Conservation (phyloP, 1,140 invertebrate genomes). For the Mesaphorura yosii region DNA sequence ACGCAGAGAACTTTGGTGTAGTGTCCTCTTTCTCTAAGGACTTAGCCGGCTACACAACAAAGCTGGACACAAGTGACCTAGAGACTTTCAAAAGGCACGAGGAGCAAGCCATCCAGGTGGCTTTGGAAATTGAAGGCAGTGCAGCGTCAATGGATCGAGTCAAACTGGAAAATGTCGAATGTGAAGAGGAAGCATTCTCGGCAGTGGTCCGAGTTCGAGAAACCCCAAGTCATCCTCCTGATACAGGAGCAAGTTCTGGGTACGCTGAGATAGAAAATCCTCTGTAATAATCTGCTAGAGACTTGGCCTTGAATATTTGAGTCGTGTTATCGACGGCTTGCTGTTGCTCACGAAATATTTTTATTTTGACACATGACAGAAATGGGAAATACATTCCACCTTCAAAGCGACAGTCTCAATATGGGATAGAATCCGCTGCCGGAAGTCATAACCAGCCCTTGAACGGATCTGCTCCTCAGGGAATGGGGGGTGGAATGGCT, state of each 20-base stretch:
- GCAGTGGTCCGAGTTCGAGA: conserved; percentile 36
- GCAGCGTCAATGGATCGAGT: conserved; percentile 63
- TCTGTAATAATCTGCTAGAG: no score
- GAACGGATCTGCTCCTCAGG: conserved; percentile 21
- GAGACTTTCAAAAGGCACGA: conserved; percentile 67
- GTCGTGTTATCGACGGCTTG: no score
- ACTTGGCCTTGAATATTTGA: no score
- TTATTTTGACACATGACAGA: background rate
- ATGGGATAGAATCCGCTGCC: no score
- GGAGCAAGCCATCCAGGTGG: conserved; percentile 72
- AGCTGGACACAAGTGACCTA: conserved; percentile 66
- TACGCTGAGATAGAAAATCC: background rate
- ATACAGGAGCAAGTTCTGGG: conserved; percentile 8
- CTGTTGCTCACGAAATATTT: background rate
- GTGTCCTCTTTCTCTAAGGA: conserved; percentile 75
- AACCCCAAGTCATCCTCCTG: conserved; percentile 15
- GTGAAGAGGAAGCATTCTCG: conserved; percentile 64
- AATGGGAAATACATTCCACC: conserved; percentile 64
- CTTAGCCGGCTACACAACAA: conserved; percentile 74
- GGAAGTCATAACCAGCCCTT: conserved; percentile 33
- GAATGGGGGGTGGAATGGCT: background rate
- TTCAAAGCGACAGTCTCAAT: conserved; percentile 56
- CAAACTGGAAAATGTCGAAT: conserved; percentile 81
- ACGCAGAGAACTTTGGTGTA: conserved; percentile 80
- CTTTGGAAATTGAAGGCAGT: conserved; percentile 77